phyloP scores from a whole-genome alignment of 2,888 invertebrate genomes.

The Dromius quadrimaculatus region DNA sequence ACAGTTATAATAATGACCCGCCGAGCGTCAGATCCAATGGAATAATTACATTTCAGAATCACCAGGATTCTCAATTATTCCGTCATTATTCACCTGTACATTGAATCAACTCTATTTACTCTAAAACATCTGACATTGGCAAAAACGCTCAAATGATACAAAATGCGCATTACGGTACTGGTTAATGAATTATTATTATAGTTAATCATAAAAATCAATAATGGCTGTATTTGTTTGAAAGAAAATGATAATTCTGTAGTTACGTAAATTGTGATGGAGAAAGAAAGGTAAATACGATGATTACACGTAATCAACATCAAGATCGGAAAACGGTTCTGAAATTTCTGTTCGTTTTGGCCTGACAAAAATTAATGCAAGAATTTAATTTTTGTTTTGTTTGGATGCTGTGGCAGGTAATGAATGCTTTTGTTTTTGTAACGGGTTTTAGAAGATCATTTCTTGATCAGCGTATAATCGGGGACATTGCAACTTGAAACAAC shows the following conservation, averaged over 20 bases:
- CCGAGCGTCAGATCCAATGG: too few species aligned
- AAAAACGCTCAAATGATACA: neutral
- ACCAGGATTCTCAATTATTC: neutral
- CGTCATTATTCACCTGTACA: neutral
- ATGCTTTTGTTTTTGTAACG: neutral
- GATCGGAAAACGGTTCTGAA: constrained; percentile 23
- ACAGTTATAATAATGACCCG: too few species aligned
- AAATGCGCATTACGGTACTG: constrained; percentile 13
- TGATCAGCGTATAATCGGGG: too few species aligned
- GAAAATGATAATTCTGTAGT: neutral
- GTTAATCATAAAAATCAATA: constrained; percentile 1
- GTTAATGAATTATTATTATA: constrained; percentile 16
- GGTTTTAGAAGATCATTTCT: too few species aligned
- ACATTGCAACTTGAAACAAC: too few species aligned
- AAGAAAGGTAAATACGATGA: neutral
- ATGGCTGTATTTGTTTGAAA: neutral
- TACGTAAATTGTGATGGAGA: neutral
- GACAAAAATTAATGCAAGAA: neutral
- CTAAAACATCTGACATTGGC: neutral
- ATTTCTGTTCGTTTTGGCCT: constrained; percentile 18
- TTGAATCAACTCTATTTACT: neutral
- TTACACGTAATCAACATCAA: neutral
- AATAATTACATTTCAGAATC: too few species aligned
- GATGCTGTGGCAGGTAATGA: neutral
- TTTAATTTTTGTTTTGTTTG: constrained; percentile 19